Conservation (phyloP, 2,888 invertebrate species). For the Amiota minor region DNA sequence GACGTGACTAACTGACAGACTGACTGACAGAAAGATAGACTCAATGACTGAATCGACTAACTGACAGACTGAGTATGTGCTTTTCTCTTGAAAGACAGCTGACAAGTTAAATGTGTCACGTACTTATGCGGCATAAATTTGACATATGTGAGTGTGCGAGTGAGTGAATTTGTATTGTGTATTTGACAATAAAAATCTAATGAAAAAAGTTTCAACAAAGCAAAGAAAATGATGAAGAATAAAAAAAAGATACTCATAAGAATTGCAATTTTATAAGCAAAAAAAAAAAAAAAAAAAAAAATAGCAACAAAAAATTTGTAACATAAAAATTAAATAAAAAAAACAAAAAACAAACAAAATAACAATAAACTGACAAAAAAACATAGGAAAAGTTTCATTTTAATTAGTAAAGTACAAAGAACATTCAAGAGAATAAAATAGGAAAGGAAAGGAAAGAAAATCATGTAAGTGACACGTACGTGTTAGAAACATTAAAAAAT, state of each 20-base stretch:
- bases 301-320: slow-evolving; percentile 21
- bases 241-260: neutral
- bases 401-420: slow-evolving; percentile 42
- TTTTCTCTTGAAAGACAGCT: neutral
- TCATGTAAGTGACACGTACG: too few relatives aligned
- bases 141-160: too few relatives aligned
- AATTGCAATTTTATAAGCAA: neutral
- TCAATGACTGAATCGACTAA: neutral
- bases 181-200: slow-evolving; percentile 45
- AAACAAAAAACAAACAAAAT: neutral
- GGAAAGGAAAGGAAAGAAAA: neutral
- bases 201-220: slow-evolving; percentile 40
- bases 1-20: too few relatives aligned
- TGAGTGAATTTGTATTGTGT: slow-evolving; percentile 42
- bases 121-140: slow-evolving; percentile 48
- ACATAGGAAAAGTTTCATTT: slow-evolving; percentile 44
- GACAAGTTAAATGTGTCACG: slow-evolving; percentile 52
- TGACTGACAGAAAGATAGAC: neutral
- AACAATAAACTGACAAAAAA: slow-evolving; percentile 39
- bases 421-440: neutral
- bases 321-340: slow-evolving; percentile 46
- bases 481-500: too few relatives aligned
- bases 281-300: neutral
- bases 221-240: neutral
- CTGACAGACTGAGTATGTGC: too few relatives aligned